Conservation (phyloP, 1,140 invertebrate species). For the Reticulitermes speratus region DNA sequence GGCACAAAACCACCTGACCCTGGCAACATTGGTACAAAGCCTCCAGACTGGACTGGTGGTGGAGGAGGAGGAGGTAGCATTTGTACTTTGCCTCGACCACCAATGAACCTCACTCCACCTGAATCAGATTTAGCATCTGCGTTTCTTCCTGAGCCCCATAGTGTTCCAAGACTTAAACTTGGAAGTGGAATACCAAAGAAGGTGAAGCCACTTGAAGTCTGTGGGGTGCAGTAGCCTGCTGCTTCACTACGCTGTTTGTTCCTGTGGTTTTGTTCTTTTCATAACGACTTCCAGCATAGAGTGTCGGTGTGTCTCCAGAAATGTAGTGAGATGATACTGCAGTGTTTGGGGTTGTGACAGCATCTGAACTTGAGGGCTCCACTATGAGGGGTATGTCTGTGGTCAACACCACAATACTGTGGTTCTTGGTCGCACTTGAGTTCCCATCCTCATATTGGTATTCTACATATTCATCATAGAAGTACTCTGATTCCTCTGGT, state of each 20-base stretch:
- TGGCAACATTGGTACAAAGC: constrained; percentile 70
- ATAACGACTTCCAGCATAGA: constrained; percentile 58
- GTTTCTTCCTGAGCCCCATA: constrained; percentile 55
- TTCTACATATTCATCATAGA: constrained; percentile 78
- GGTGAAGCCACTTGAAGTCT: constrained; percentile 59
- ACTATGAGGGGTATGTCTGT: constrained; percentile 36
- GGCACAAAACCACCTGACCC: constrained; percentile 69
- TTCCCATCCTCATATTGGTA: constrained; percentile 57
- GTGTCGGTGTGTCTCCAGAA: constrained; percentile 62
- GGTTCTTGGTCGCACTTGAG: constrained; percentile 47
- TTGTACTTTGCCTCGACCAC: constrained; percentile 37
- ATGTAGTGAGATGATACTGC: constrained; percentile 46
- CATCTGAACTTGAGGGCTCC: constrained; percentile 35
- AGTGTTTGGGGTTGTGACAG: constrained; percentile 36
- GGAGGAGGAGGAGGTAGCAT: constrained; percentile 55
- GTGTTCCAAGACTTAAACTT: constrained; percentile 64
- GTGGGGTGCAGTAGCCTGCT: not conserved
- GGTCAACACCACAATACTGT: constrained; percentile 36
- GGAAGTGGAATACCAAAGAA: constrained; percentile 82
- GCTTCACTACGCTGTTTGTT: constrained; percentile 15
- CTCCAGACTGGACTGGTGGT: constrained; percentile 66
- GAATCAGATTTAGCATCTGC: constrained; percentile 49
- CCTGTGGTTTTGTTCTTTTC: constrained; percentile 46
- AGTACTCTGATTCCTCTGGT: constrained; percentile 72
- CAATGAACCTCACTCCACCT: constrained; percentile 36